Percentiles rank a stretch among this genome's conserved stretches.
phyloP scores from a whole-genome alignment of 2,113 vertebrate genomes.

The Micronisus gabar region DNA sequence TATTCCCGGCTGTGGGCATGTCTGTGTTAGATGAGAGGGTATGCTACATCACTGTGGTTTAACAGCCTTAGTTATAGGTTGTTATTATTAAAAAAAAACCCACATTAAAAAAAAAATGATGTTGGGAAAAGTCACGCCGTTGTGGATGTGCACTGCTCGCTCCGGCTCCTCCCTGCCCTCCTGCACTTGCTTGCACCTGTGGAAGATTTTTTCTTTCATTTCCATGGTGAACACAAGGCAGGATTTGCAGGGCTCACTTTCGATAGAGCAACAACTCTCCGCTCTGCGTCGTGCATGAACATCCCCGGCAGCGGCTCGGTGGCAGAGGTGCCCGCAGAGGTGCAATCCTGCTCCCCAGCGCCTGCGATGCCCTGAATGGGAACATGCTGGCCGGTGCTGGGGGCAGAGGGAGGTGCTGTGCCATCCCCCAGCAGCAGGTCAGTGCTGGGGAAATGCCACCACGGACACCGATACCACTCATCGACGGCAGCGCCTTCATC shows the following conservation, averaged over 20 bases:
- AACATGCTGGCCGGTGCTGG: rapidly evolving
- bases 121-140: rapidly evolving
- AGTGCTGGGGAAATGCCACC: neutral
- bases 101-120: neutral
- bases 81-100: neutral
- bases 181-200: neutral
- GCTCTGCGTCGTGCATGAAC: rapidly evolving
- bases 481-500: neutral
- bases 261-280: rapidly evolving
- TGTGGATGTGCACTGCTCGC: rapidly evolving
- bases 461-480: rapidly evolving
- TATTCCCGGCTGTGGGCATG: rapidly evolving
- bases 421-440: too few species aligned
- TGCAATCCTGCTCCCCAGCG: neutral
- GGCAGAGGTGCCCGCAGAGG: neutral
- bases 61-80: neutral
- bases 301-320: neutral
- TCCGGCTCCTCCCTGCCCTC: neutral
- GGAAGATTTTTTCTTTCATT: neutral
- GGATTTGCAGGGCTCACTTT: neutral
- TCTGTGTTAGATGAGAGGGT: neutral
- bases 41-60: rapidly evolving
- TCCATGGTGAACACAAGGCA: neutral
- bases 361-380: neutral
- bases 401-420: neutral